Base-by-base conservation (phyloP, 1,140 invertebrate species). In the Lanistes nyassanus region DNA sequence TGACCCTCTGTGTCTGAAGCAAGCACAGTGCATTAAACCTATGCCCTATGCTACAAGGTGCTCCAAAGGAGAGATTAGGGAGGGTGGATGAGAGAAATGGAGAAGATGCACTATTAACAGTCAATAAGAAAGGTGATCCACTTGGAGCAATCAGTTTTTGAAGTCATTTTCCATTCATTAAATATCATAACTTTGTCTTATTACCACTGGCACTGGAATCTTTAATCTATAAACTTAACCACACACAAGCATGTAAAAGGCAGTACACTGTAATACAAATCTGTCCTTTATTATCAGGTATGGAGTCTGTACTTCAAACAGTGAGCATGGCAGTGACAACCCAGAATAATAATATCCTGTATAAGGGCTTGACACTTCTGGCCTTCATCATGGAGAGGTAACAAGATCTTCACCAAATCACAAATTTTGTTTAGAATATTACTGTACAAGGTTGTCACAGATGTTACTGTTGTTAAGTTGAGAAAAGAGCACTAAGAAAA, bases 241-340 rank as follows among this genome's bases (percentile, higher is more conserved):
- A 60, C 56, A 60, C 9, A 31, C n/a, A 60, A 26, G 23, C 56
- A 60, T 60, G 29, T 9, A 60, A 60, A n/a, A 5, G 56, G 56
- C n/a, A n/a, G n/a, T n/a, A n/a, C n/a, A n/a, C n/a, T n/a, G n/a
- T n/a, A n/a, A n/a, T n/a, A n/a, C n/a, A 47, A 47, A 47, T 13
- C 5, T 47, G 31, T 36, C 19, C 37, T 65, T 31, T 7, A n/a
- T n/a, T n/a, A n/a, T 6, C 31, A 69, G 67, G 67, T 31, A 23
- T 69, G 42, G 67, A 69, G 51, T 53, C 67, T 19, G 37, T 69
- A n/a, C 47, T 69, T 26, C 67, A 47, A 21, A 34, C 39, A 13
- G 39, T 69, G 47, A 47, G 47, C 23, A 47, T 51, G n/a, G 5
- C 47, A 23, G 5, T 69, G 67, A 42, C 23, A 69, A 69, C 67